Percentiles rank a stretch among this genome's conserved stretches.
Evolutionary conservation across 2,113 vertebrate species (phyloP).

Genomic region (Procavia capensis): DNA sequence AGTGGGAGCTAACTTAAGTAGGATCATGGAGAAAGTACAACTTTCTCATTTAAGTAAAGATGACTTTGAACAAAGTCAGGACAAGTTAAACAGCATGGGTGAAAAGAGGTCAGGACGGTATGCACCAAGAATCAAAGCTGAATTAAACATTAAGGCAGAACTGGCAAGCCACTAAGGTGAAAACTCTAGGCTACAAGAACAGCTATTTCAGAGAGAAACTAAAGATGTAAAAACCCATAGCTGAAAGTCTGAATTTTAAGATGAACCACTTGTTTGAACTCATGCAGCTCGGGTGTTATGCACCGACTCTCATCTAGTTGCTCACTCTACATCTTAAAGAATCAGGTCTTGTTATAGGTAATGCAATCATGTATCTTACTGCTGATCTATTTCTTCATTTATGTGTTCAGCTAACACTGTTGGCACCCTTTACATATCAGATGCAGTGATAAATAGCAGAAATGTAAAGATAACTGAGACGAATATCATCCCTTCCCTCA

Average conservation of each 20-base stretch:
- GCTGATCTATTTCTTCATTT: background rate
- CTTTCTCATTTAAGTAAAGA: background rate
- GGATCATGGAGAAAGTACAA: background rate
- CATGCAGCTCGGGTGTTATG: background rate
- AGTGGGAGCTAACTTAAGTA: background rate
- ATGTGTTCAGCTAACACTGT: background rate
- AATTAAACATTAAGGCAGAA: background rate
- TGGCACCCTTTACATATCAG: background rate
- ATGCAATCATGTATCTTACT: background rate
- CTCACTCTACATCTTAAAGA: background rate
- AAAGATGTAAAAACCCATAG: background rate
- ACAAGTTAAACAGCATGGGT: background rate
- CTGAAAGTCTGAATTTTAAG: background rate
- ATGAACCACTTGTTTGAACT: slow-evolving; percentile 16
- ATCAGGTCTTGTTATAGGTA: background rate
- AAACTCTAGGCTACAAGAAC: background rate
- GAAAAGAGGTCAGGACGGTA: background rate
- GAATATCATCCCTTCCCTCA: background rate
- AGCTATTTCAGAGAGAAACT: background rate
- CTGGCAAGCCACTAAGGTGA: background rate
- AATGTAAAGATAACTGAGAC: background rate
- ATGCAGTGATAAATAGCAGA: background rate
- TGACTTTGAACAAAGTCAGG: background rate
- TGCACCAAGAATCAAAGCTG: background rate
- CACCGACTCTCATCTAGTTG: background rate